Evolutionary conservation across 2,113 vertebrate genomes (phyloP).

Genomic region (Xiphophorus hellerii): DNA sequence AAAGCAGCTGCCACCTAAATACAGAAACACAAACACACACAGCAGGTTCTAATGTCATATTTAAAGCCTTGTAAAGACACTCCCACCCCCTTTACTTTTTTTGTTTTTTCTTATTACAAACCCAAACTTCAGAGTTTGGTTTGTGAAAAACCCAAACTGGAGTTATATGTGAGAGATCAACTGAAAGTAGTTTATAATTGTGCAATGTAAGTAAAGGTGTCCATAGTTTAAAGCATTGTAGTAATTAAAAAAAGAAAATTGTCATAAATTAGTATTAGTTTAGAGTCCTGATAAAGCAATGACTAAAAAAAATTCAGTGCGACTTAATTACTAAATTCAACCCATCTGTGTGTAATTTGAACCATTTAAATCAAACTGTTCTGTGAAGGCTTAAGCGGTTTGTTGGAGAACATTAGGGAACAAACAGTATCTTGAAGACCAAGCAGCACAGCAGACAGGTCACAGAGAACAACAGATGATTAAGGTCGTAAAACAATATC

Average conservation of each 20-base stretch:
- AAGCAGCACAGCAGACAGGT: background rate
- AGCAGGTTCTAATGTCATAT: background rate
- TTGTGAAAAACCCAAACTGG: no score
- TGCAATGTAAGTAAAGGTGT: no score
- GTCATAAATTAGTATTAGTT: no score
- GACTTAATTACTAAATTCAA: background rate
- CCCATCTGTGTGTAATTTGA: background rate
- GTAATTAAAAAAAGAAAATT: no score
- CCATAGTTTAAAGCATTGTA: background rate
- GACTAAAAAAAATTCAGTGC: no score
- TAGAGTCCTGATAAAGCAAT: no score
- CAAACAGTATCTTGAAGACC: background rate
- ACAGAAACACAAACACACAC: constrained; percentile 28
- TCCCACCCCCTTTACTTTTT: no score
- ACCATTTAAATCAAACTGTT: background rate
- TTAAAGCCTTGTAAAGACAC: background rate
- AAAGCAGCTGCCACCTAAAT: constrained; percentile 84
- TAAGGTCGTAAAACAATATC: background rate
- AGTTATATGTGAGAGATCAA: no score
- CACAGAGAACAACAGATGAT: background rate
- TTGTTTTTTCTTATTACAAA: no score
- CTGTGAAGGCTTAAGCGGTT: background rate
- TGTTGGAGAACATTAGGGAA: background rate
- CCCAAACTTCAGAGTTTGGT: no score
- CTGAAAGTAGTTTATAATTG: no score